Conservation (phyloP, 53 echinoderm and acorn worm genomes). For the Crossaster papposus region DNA sequence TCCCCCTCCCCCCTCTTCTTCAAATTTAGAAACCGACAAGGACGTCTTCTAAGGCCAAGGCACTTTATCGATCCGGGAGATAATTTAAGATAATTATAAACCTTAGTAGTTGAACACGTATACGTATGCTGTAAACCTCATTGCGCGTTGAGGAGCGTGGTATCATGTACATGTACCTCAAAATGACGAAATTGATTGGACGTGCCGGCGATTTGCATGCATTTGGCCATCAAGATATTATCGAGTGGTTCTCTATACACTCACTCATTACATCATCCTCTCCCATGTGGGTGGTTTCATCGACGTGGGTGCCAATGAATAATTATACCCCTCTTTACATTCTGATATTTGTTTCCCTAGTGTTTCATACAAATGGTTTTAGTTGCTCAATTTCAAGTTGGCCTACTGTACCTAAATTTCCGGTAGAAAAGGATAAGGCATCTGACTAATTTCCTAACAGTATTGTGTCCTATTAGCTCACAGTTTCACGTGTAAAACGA, state of each 20-base stretch:
- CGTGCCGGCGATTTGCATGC: neutral
- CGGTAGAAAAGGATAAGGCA: no score
- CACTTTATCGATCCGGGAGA: constrained; percentile 55
- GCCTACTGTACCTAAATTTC: no score
- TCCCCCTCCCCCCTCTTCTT: neutral
- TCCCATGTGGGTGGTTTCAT: no score
- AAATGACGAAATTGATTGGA: constrained; percentile 10
- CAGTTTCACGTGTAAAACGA: no score
- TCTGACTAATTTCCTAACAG: no score
- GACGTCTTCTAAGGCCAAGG: constrained; percentile 42
- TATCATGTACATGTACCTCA: neutral
- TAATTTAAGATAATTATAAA: constrained; percentile 45
- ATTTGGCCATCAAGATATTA: neutral
- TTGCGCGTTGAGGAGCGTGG: neutral
- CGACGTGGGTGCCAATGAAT: no score
- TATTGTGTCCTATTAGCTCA: no score
- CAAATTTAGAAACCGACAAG: constrained; percentile 44
- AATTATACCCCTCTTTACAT: no score
- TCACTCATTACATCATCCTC: no score
- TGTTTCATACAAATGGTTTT: no score
- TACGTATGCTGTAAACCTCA: neutral
- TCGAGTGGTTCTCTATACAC: neutral
- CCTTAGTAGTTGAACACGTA: constrained; percentile 37
- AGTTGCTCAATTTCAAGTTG: no score
- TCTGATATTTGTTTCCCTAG: no score